These are phyloP conservation scores for Thalassarche chlororhynchos DNA, from an alignment of 2,113 vertebrate genomes.

Conservation along the genomic window DNA sequence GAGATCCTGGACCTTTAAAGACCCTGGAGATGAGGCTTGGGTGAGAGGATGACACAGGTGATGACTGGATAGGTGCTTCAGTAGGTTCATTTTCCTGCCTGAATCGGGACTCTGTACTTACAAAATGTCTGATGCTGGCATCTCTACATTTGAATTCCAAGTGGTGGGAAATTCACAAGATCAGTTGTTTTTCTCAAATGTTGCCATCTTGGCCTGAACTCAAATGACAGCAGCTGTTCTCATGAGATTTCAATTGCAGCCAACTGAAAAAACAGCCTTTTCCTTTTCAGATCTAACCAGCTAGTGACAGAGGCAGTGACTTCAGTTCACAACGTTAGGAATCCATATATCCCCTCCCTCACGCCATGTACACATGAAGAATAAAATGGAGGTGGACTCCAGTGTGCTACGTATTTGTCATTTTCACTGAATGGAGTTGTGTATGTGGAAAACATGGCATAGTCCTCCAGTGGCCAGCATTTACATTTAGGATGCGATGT, in stretches of 20 bases:
- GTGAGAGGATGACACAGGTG: neutral
- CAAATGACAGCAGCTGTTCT: conserved; percentile 67
- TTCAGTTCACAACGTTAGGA: neutral
- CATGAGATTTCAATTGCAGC: conserved; percentile 43
- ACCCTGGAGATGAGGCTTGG: neutral
- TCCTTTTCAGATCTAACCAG: conserved; percentile 21
- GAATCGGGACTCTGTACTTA: neutral
- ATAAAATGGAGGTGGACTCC: neutral
- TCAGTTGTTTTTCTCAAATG: conserved; percentile 57
- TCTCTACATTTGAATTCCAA: conserved; percentile 30
- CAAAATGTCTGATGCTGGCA: neutral
- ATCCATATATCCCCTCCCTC: neutral
- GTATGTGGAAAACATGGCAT: neutral
- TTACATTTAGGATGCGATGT: neutral
- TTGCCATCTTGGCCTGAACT: conserved; percentile 63
- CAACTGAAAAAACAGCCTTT: conserved; percentile 44
- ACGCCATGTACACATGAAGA: fast-evolving
- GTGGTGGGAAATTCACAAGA: conserved; percentile 58
- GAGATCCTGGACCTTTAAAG: neutral
- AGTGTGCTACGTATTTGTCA: fast-evolving
- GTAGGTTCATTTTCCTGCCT: neutral
- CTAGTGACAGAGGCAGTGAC: neutral
- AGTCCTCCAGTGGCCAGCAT: neutral
- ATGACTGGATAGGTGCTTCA: neutral
- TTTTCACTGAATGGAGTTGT: neutral